Base-by-base conservation (phyloP, 2,797 vertebrate species). In the Myotis findleyi region DNA sequence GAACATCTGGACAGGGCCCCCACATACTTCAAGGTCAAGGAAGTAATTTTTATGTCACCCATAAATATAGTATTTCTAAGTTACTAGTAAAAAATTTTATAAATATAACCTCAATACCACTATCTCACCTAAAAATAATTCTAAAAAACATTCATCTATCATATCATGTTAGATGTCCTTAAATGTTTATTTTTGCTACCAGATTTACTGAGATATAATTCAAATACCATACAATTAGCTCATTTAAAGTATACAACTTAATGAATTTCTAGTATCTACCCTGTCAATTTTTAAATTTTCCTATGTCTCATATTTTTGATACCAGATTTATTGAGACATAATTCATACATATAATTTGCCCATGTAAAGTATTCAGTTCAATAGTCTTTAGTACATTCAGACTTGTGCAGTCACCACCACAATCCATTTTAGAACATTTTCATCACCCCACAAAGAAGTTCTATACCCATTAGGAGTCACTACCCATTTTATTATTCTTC, bases 51-150 rank as follows among this genome's bases (percentile, higher is more conserved):
- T 75, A 73, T 36, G 87, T 89, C 23, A 57, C 55, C 64, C 20
- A 44, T 9, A 92, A 68, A 30, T 91, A 57, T 20, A 76, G n/a
- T 64, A 38, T 89, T 89, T 66, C 41, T 77, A 92, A 91, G 36
- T 18, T 38, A 47, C 47, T 47, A 47, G 47, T 47, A 38, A 64
- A 33, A 75, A 75, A 68, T 33, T 66, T n/a, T 25, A 69, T 36
- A 75, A 90, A 76, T 69, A n/a, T 20, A 89, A 75, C 27, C 10
- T 69, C 51, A 64, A 25, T 53, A 27, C 20, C 33, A 87, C 20
- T n/a, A 30, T 71, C 18, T 64, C n/a, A 69, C 69, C 53, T 89
- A 38, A 92, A 84, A 53, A 33, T 36, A 57, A 33, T 53, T n/a
- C 38, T 57, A 36, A 23, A 57, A 36, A 77, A 27, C 20, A 57